Evolutionary conservation across 2,113 vertebrate genomes (phyloP).

Genomic region (Athene noctua): DNA sequence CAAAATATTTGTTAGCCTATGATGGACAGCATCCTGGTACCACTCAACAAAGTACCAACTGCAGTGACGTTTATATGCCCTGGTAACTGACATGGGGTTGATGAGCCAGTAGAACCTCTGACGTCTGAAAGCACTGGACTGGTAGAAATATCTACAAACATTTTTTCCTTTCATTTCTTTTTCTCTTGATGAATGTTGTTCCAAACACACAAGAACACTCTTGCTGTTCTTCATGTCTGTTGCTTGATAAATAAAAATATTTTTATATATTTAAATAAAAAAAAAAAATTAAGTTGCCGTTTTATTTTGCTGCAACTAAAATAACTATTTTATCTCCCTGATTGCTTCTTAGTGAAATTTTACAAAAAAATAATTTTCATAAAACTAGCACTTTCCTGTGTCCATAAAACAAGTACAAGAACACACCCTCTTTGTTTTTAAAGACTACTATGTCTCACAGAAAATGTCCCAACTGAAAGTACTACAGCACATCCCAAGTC

Average conservation of each 20-base stretch:
- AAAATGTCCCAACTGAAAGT: not conserved
- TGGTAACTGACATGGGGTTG: not conserved
- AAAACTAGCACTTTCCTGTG: not conserved
- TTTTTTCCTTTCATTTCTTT: not conserved
- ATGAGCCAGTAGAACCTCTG: slow-evolving; percentile 37
- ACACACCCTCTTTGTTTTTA: not conserved
- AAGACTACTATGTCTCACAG: not conserved
- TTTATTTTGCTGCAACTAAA: not conserved
- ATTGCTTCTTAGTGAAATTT: not conserved
- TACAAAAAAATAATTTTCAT: not conserved
- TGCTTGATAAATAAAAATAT: not conserved
- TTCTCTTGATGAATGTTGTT: not conserved
- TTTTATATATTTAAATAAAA: too few species aligned
- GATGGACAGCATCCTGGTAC: slow-evolving; percentile 31
- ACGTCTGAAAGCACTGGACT: not conserved
- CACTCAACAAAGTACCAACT: not conserved
- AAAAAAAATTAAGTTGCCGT: not conserved
- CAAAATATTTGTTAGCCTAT: slow-evolving; percentile 9
- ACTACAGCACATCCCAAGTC: not conserved
- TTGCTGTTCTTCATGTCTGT: not conserved
- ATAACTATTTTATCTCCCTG: not conserved
- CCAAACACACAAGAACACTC: not conserved
- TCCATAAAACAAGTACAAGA: not conserved
- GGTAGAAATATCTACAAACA: not conserved
- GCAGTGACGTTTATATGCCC: not conserved